Conservation (phyloP, 2,113 vertebrate species). For the Cyphomyrus plagiostoma region DNA sequence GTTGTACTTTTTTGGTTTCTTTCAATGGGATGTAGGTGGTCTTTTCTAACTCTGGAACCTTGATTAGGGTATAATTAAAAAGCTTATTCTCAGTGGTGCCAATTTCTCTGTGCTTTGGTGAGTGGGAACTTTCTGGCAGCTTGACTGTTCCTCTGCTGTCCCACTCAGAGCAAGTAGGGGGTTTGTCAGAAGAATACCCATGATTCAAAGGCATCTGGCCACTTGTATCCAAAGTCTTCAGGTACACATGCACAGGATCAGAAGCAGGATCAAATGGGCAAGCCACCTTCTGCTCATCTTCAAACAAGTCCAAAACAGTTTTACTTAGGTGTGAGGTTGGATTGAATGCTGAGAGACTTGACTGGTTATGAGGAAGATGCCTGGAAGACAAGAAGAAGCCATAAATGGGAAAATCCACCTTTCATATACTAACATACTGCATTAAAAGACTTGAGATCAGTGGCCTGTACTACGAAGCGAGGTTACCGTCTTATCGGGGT, state of each 20-base stretch:
- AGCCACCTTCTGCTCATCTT: slow-evolving; percentile 57
- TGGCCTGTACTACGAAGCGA: too few relatives aligned
- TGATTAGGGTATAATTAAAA: slow-evolving; percentile 39
- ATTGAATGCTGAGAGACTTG: slow-evolving; percentile 55
- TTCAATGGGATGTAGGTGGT: slow-evolving; percentile 62
- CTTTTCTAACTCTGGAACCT: slow-evolving; percentile 48
- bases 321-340: slow-evolving; percentile 56
- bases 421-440: neutral
- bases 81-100: slow-evolving; percentile 36
- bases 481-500: too few relatives aligned
- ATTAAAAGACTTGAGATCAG: neutral
- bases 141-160: neutral
- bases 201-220: slow-evolving; percentile 16
- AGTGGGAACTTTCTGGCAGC: neutral
- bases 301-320: slow-evolving; percentile 60
- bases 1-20: slow-evolving; percentile 46
- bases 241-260: slow-evolving; percentile 62
- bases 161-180: neutral
- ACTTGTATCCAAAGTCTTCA: slow-evolving; percentile 61
- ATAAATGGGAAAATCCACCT: neutral
- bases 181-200: neutral
- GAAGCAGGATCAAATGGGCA: slow-evolving; percentile 37
- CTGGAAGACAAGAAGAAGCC: slow-evolving; percentile 43
- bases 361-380: slow-evolving; percentile 65
- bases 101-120: neutral